Conservation (phyloP, 2,888 invertebrate genomes). For the Leptinotarsa rubiginosa region DNA sequence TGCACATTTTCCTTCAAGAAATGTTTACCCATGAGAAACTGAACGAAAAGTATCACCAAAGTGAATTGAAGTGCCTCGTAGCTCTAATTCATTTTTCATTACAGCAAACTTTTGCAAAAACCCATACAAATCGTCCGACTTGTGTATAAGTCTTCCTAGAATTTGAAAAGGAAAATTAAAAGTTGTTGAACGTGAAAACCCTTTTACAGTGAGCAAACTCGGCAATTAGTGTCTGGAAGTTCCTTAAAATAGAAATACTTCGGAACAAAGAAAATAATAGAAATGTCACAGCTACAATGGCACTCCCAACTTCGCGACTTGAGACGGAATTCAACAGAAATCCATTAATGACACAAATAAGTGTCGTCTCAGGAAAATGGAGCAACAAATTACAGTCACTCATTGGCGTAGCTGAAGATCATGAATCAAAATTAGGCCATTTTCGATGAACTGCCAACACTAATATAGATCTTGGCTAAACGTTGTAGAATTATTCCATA, state of each 20-base stretch:
- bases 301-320: constrained; percentile 6
- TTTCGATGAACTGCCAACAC: too few species aligned
- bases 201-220: constrained; percentile 17
- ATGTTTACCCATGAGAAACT: background rate
- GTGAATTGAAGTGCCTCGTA: background rate
- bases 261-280: background rate
- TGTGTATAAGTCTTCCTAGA: constrained; percentile 2
- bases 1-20: background rate
- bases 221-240: constrained; percentile 14
- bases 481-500: too few species aligned
- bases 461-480: too few species aligned
- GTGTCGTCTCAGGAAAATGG: background rate
- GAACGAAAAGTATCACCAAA: background rate
- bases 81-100: constrained; percentile 3
- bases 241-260: constrained; percentile 16
- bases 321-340: background rate
- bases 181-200: constrained; percentile 16
- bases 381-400: background rate
- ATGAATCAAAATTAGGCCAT: too few species aligned
- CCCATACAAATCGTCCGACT: constrained; percentile 9
- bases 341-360: constrained; percentile 1
- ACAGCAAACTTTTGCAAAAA: background rate
- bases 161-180: background rate
- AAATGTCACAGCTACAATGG: constrained; percentile 11
- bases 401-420: background rate